These are phyloP conservation scores for Oncorhynchus mykiss DNA, from an alignment of 2,113 vertebrate genomes.

Conservation along the genomic window DNA sequence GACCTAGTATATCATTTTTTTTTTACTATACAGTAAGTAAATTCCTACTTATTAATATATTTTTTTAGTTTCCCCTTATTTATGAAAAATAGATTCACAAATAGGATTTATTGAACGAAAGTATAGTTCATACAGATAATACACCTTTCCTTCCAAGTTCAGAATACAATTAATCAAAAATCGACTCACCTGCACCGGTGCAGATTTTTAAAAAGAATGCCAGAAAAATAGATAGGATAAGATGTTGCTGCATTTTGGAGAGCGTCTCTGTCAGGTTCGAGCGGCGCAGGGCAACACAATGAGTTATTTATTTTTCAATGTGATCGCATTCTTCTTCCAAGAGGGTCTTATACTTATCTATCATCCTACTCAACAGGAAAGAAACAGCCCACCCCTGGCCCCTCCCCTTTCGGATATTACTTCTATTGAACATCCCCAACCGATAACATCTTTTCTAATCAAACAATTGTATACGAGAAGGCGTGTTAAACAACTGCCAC, in stretches of 20 bases:
- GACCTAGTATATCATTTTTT: no score
- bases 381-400: constrained; percentile 35
- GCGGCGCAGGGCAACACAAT: constrained; percentile 30
- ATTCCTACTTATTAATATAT: background rate
- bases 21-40: no score
- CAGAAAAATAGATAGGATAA: constrained; percentile 50
- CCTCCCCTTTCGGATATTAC: constrained; percentile 60
- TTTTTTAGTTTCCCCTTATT: background rate
- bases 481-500: background rate
- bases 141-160: background rate
- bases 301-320: constrained; percentile 36
- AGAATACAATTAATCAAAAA: background rate
- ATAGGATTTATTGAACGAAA: background rate
- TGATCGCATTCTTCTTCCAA: constrained; percentile 68
- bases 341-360: constrained; percentile 64
- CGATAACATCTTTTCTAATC: constrained; percentile 26
- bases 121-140: background rate
- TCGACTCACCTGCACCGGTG: constrained; percentile 61
- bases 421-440: constrained; percentile 46
- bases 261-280: constrained; percentile 28
- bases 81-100: background rate
- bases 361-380: background rate
- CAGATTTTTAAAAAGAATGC: constrained; percentile 48
- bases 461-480: background rate
- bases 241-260: constrained; percentile 64